Evolutionary conservation across 1,140 invertebrate genomes (phyloP).

Genomic region (Holcopasites calliopsidis): DNA sequence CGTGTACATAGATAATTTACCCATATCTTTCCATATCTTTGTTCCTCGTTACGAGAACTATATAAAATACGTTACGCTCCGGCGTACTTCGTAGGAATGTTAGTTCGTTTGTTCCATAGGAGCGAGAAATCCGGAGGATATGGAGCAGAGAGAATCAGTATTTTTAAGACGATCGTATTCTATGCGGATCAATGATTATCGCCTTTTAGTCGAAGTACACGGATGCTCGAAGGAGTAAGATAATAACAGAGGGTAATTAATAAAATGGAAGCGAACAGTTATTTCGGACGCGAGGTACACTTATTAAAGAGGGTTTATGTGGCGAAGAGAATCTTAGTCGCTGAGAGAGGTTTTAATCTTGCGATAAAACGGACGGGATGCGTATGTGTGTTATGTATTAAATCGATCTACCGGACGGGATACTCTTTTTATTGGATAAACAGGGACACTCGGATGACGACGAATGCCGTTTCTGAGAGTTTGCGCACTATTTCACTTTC

Average conservation of each 20-base stretch:
- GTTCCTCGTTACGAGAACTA: slow-evolving; percentile 13
- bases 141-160: slow-evolving; percentile 53
- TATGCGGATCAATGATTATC: slow-evolving; percentile 29
- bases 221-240: slow-evolving; percentile 14
- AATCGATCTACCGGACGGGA: slow-evolving; percentile 3
- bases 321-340: slow-evolving; percentile 37
- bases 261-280: slow-evolving; percentile 6
- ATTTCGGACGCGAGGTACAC: slow-evolving; percentile 3
- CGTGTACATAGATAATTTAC: slow-evolving; percentile 49
- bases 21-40: slow-evolving; percentile 28
- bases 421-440: slow-evolving; percentile 7
- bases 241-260: not conserved
- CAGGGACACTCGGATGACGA: not conserved
- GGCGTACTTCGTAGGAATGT: slow-evolving; percentile 41
- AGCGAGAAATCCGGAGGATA: slow-evolving; percentile 29
- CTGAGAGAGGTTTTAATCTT: slow-evolving; percentile 24
- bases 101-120: slow-evolving; percentile 45
- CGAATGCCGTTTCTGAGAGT: slow-evolving; percentile 5
- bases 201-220: slow-evolving; percentile 42
- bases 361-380: slow-evolving; percentile 1
- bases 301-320: slow-evolving; percentile 5
- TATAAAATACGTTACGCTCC: slow-evolving; percentile 48
- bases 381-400: slow-evolving; percentile 3
- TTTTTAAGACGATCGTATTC: slow-evolving; percentile 55
- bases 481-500: slow-evolving; percentile 42